phyloP scores from a whole-genome alignment of 2,113 vertebrate species.

The Procapra przewalskii region DNA sequence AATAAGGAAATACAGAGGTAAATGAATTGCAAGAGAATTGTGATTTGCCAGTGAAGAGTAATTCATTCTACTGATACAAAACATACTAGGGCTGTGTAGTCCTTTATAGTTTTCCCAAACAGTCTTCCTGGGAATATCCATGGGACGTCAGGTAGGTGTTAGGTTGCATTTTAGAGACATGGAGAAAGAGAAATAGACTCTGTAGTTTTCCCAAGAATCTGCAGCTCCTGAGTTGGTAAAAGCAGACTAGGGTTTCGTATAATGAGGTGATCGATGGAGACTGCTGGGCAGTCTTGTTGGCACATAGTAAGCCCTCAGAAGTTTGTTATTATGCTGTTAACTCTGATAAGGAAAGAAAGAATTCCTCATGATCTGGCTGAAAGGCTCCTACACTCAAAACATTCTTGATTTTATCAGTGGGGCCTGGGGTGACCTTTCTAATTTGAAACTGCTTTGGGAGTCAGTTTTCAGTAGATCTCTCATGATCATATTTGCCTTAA shows the following conservation, averaged over 20 bases:
- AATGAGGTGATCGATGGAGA: not conserved
- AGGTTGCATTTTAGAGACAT: not conserved
- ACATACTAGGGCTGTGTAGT: not conserved
- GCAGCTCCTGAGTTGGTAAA: not conserved
- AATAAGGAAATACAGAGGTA: not conserved
- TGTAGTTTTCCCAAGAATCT: not conserved
- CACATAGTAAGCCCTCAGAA: not conserved
- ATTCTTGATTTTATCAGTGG: conserved; percentile 45
- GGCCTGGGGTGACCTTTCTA: not conserved
- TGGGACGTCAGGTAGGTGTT: not conserved
- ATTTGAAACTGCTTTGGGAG: not conserved
- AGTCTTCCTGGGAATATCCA: not conserved
- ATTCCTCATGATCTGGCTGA: not conserved
- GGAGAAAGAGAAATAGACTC: not conserved
- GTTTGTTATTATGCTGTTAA: not conserved
- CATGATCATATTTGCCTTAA: not conserved
- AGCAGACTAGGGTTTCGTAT: not conserved
- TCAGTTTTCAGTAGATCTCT: not conserved
- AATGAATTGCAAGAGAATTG: not conserved
- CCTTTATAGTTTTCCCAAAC: not conserved
- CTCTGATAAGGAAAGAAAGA: conserved; percentile 12
- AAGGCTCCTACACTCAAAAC: not conserved
- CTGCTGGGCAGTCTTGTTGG: not conserved
- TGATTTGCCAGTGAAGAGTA: not conserved
- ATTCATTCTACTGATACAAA: not conserved